These are phyloP conservation scores for Salarias fasciatus DNA, from an alignment of 2,797 vertebrate species.

Conservation along the genomic window DNA sequence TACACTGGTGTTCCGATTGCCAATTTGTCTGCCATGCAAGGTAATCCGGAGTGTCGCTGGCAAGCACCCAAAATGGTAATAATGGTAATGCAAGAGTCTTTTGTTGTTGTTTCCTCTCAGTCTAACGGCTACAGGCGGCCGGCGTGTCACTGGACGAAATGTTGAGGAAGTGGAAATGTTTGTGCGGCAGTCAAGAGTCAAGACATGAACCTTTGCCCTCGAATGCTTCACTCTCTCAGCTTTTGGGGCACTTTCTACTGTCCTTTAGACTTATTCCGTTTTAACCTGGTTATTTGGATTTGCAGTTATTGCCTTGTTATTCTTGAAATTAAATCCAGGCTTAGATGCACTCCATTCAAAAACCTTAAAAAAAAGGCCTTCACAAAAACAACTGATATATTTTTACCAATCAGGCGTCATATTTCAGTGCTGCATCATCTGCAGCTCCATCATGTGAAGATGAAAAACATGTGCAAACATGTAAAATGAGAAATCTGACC, in stretches of 20 bases:
- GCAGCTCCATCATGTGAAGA: too few relatives aligned
- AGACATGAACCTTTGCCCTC: conserved; percentile 54
- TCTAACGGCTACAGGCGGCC: conserved; percentile 60
- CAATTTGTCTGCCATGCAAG: conserved; percentile 84
- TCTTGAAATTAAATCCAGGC: too few relatives aligned
- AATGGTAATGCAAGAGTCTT: conserved; percentile 79
- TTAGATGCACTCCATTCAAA: too few relatives aligned
- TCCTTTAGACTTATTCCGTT: conserved; percentile 8
- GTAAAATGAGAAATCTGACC: too few relatives aligned
- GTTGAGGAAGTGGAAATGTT: conserved; percentile 73
- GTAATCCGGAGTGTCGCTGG: conserved; percentile 81
- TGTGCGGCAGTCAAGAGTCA: conserved; percentile 49
- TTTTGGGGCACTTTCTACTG: conserved; percentile 21
- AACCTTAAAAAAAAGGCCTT: too few relatives aligned
- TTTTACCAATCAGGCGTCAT: too few relatives aligned
- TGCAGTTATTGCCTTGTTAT: background rate
- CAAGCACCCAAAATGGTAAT: conserved; percentile 81
- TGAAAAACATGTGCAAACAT: too few relatives aligned
- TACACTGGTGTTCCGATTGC: conserved; percentile 78
- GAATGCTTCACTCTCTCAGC: conserved; percentile 8
- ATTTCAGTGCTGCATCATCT: too few relatives aligned
- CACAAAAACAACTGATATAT: too few relatives aligned
- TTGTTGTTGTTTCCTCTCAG: conserved; percentile 81
- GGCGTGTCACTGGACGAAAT: conserved; percentile 63
- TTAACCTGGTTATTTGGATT: conserved; percentile 9